Base-by-base conservation (phyloP, 2,888 invertebrate species). In the Spodoptera picta region DNA sequence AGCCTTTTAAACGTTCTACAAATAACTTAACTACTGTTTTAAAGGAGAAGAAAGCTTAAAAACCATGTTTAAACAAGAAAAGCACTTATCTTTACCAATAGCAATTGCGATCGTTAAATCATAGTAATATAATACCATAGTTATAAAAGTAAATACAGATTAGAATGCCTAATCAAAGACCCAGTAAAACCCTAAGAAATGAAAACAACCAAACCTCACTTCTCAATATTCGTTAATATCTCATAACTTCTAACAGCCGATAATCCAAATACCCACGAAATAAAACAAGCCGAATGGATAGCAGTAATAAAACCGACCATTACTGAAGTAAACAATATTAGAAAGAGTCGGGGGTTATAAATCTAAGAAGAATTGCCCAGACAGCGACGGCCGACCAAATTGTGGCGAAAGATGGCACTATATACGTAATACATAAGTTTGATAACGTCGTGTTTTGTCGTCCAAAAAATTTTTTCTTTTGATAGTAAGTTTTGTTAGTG, bases 281-380 rank as follows among this genome's bases (percentile, higher is more conserved):
- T 89, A 90, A 91, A 91, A 85, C 84, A 83, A 82, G 75, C 79
- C 81, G 75, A 83, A 89, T 85, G 88, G 87, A 89, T 88, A 83
- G 86, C 76, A 57, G 71, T 67, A 76, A 79, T 79, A 79, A 79
- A 79, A 78, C 78, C 71, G 65, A 54, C 74, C 75, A 87, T 90
- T 92, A 91, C 90, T 78, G 84, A 88, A 92, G 92, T 92, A 92
- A 93, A 93, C 92, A 93, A 91, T 92, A 93, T 93, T 91, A 92
- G 87, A 89, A 87, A 86, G 87, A 91, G 86, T 88, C 89, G 78
- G 83, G 77, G 77, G 85, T 83, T 80, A 90, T 93, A 93, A 93
- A 94, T 94, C 90, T 87, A 79, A 68, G 77, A 75, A 81, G 83
- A 87, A 92, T 92, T 89, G 89, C 86, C 86, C 83, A 80, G 81